phyloP scores from a whole-genome alignment of 1,140 invertebrate genomes.

The Polyergus mexicanus region DNA sequence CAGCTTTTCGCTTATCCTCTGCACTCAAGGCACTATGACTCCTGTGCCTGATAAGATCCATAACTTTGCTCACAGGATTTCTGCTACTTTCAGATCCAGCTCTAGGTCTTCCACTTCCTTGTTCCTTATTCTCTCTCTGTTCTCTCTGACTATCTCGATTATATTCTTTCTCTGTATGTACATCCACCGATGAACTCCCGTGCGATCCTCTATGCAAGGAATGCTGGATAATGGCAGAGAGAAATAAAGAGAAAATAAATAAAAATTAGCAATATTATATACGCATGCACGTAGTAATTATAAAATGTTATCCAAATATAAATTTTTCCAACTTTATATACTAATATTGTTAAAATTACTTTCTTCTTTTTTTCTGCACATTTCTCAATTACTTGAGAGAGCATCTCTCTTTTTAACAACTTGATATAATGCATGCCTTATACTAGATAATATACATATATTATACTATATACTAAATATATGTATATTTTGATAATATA shows the following conservation, averaged over 20 bases:
- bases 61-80: conserved; percentile 94
- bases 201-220: conserved; percentile 82
- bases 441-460: background rate
- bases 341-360: background rate
- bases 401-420: background rate
- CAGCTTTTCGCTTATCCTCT: conserved; percentile 92
- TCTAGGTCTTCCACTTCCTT: conserved; percentile 82
- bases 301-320: background rate
- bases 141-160: conserved; percentile 76
- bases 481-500: background rate
- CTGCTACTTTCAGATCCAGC: conserved; percentile 87
- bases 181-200: conserved; percentile 81
- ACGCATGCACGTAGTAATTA: too few species aligned
- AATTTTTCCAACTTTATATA: background rate
- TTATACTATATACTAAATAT: background rate
- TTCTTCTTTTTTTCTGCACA: background rate
- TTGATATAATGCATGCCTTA: background rate
- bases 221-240: conserved; percentile 73
- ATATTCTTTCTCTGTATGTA: conserved; percentile 80
- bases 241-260: background rate
- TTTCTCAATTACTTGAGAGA: background rate
- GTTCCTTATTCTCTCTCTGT: conserved; percentile 78
- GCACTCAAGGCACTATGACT: conserved; percentile 91
- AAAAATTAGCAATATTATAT: background rate
- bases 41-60: conserved; percentile 95